Conservation (phyloP, 2,797 vertebrate species). For the Enteromius treurensis region DNA sequence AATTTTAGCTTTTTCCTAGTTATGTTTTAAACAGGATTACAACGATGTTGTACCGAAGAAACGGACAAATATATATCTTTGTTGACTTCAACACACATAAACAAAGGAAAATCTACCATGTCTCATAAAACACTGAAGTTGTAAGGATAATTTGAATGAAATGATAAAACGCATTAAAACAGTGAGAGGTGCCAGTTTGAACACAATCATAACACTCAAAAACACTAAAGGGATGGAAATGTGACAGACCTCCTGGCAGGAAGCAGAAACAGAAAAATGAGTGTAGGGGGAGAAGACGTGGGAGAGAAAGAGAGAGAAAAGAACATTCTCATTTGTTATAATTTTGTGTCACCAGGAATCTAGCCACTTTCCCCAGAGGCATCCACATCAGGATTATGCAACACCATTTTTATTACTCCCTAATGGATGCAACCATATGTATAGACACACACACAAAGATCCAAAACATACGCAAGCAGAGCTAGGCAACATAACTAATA, state of each 20-base stretch:
- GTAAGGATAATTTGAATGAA: not conserved
- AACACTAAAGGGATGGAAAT: slow-evolving; percentile 13
- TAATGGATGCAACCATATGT: slow-evolving; percentile 31
- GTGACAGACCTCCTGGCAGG: slow-evolving; percentile 28
- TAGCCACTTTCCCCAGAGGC: slow-evolving; percentile 24
- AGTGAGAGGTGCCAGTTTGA: slow-evolving; percentile 24
- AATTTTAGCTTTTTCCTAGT: not conserved
- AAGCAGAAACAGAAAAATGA: slow-evolving; percentile 33
- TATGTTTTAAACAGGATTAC: not conserved
- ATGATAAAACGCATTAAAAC: slow-evolving; percentile 29
- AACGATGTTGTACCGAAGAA: not conserved
- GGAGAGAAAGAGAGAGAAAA: slow-evolving; percentile 31
- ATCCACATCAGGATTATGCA: slow-evolving; percentile 34
- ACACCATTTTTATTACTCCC: slow-evolving; percentile 17
- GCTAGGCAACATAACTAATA: slow-evolving; percentile 24
- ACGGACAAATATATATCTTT: not conserved
- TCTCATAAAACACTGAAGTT: not conserved
- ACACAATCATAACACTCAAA: slow-evolving; percentile 12
- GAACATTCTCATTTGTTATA: slow-evolving; percentile 49
- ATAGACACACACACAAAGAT: slow-evolving; percentile 15
- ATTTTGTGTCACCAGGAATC: slow-evolving; percentile 43
- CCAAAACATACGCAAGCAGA: slow-evolving; percentile 27
- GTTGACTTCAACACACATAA: slow-evolving; percentile 13
- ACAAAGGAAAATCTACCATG: not conserved
- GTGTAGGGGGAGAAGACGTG: slow-evolving; percentile 23